Evolutionary conservation across 2,113 vertebrate species (phyloP).

Genomic region (Hydrolagus affinis): DNA sequence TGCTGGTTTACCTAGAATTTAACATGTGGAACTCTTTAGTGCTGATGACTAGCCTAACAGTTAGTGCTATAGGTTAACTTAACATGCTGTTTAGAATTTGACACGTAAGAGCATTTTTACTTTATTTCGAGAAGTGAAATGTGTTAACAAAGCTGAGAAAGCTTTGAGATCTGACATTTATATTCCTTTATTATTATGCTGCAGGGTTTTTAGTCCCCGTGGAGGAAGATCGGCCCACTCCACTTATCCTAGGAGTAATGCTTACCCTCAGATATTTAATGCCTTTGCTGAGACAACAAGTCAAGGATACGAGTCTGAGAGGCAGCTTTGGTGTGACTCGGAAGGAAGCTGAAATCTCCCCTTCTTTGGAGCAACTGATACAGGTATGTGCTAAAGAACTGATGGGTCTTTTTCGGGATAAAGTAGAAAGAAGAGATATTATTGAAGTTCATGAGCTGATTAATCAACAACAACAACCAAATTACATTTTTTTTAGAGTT

Average conservation of each 20-base stretch:
- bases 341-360: conserved; percentile 85
- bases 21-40: no score
- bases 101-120: accelerated
- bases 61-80: no score
- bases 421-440: no score
- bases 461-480: no score
- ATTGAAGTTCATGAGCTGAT: no score
- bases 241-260: conserved; percentile 82
- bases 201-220: conserved; percentile 77
- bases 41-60: no score
- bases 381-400: conserved; percentile 59
- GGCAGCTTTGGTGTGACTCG: conserved; percentile 90
- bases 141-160: no score
- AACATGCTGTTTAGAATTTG: accelerated
- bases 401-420: no score
- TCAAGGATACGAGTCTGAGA: conserved; percentile 84
- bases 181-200: not conserved
- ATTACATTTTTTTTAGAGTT: no score
- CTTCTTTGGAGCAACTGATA: conserved; percentile 76
- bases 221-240: conserved; percentile 73
- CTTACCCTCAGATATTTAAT: conserved; percentile 84
- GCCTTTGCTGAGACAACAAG: conserved; percentile 87
- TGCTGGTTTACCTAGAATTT: no score
- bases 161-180: no score
- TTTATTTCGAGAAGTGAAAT: no score